Base-by-base conservation (phyloP, 35 echinoderm and acorn worm species). In the Diadema setosum region DNA sequence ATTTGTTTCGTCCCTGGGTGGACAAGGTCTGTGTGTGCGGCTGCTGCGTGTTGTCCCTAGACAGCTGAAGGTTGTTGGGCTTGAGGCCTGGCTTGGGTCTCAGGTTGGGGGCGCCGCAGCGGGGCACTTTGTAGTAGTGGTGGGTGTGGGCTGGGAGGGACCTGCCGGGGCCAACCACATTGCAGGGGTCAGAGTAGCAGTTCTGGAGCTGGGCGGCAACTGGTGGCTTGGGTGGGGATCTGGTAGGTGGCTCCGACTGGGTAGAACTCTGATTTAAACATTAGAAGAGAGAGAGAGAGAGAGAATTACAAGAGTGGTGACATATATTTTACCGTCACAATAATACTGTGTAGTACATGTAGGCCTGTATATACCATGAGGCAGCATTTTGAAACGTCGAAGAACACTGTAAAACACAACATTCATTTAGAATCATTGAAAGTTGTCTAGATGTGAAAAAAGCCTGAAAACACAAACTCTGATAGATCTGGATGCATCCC, bases 81-180 rank as follows among this genome's bases (percentile, higher is more conserved):
- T 78, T 78, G 35, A 44, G 35, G 40, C 73, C 14, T 21, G 73
- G 73, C 25, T 78, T 78, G 11, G 73, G 73, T 25, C 44, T 78
- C 5, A 36, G 33, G 2, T 26, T 21, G n/a, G 73, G 73, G 39
- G 73, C 73, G 37, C 73, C 73, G 73, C n/a, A 41, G 7, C 73
- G 73, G 14, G 73, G 73, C 17, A 78, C 73, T 20, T 78, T 78
- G 73, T 78, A 78, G 40, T 78, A 78, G 73, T 78, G 73, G 2
- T 78, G 73, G 9, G 35, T 78, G 33, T 78, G 39, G 15, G 37
- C 40, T 1, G 36, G 73, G 73, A 44, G 73, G 35, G 73, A 3
- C 1, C 34, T 8, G 37, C 63, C 63, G 20, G 73, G 73, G 3
- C 39, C 6, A 9, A 78, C 37, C 37, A 78, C 27, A 41, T 18